Evolutionary conservation across 2,113 vertebrate species (phyloP).

Genomic region (Mormyrus iriodes): DNA sequence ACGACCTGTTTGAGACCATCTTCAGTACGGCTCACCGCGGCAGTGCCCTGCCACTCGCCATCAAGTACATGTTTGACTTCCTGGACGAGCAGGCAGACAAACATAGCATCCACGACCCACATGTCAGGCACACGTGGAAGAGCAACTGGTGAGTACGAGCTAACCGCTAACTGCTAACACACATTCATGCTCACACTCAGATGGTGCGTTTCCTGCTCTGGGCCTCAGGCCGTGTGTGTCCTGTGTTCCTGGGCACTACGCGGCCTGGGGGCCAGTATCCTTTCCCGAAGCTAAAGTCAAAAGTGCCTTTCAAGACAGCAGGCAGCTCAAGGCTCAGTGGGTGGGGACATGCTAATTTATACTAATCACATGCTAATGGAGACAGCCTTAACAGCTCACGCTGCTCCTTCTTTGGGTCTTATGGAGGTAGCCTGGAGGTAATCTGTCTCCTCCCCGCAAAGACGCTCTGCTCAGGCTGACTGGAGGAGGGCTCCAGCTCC

Average conservation of each 20-base stretch:
- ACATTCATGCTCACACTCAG: neutral
- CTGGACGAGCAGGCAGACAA: conserved; percentile 96
- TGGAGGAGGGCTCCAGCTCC: neutral
- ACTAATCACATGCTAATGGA: neutral
- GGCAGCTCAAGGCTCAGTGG: neutral
- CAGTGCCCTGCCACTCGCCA: conserved; percentile 90
- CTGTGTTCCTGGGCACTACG: neutral
- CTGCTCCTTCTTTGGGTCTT: neutral
- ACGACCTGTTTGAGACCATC: conserved; percentile 97
- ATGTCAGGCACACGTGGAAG: conserved; percentile 97
- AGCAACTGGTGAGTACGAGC: conserved; percentile 86
- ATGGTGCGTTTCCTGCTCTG: neutral
- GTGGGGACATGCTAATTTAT: neutral
- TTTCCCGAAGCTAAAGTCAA: neutral
- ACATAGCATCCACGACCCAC: conserved; percentile 91
- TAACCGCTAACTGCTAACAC: neutral
- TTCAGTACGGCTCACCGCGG: conserved; percentile 97
- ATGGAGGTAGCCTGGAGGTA: neutral
- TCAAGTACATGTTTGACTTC: conserved; percentile 99
- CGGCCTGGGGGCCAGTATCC: neutral
- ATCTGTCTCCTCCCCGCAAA: neutral
- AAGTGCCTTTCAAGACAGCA: neutral
- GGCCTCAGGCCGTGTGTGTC: neutral
- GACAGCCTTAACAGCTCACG: neutral
- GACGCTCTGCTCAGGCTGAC: neutral